A percentile compares a stretch with the other conserved stretches of the same genome.
These are phyloP conservation scores for Lamproptera curius DNA, from an alignment of 2,888 invertebrate species.

Conservation along the genomic window DNA sequence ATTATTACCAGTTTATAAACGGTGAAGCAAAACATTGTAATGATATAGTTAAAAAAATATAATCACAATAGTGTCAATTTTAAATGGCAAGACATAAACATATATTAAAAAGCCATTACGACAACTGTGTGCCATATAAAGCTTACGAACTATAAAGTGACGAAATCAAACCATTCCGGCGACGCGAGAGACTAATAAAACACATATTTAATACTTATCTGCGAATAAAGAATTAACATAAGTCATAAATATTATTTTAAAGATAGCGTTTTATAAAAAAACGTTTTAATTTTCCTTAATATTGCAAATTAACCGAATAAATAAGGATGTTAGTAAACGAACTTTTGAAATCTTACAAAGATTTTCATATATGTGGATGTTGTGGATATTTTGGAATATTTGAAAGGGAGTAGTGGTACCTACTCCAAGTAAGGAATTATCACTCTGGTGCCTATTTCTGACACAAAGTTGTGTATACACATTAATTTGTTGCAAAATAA, in stretches of 20 bases:
- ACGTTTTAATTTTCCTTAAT: neutral
- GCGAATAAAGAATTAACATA: neutral
- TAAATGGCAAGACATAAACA: constrained; percentile 12
- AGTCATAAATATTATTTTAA: neutral
- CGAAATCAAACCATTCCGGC: constrained; percentile 13
- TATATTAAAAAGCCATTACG: constrained; percentile 14
- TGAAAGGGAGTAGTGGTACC: too few relatives aligned
- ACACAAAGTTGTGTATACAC: too few relatives aligned
- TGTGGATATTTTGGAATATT: too few relatives aligned
- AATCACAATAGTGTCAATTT: constrained; percentile 1
- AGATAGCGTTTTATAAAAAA: too few relatives aligned
- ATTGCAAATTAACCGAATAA: neutral
- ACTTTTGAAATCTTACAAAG: neutral
- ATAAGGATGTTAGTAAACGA: neutral
- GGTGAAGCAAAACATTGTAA: too few relatives aligned
- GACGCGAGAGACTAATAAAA: neutral
- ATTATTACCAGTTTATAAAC: too few relatives aligned
- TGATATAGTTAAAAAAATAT: neutral
- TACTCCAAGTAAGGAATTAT: too few relatives aligned
- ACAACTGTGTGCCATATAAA: constrained; percentile 8
- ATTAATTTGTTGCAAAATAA: too few relatives aligned
- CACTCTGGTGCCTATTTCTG: too few relatives aligned
- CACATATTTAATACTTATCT: neutral
- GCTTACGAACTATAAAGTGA: constrained; percentile 4
- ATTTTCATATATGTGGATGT: too few relatives aligned